phyloP scores from a whole-genome alignment of 2,797 vertebrate species.

The Capromys pilorides region DNA sequence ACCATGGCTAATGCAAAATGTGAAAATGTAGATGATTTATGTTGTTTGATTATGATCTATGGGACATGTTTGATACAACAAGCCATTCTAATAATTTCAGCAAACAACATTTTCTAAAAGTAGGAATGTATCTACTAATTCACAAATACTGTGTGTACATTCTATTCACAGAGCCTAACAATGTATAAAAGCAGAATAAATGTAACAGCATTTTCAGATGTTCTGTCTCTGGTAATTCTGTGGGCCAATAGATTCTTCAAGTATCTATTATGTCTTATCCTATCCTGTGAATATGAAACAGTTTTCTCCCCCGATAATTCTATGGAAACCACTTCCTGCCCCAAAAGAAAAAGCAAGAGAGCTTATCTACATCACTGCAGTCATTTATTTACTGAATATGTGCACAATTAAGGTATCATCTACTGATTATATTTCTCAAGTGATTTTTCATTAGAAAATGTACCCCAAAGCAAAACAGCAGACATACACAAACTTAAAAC shows the following conservation, averaged over 20 bases:
- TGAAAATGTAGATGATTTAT: constrained; percentile 55
- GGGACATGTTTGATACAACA: not conserved
- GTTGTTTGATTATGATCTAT: not conserved
- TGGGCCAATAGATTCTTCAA: not conserved
- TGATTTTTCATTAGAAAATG: constrained; percentile 70
- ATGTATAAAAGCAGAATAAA: constrained; percentile 1
- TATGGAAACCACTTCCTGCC: not conserved
- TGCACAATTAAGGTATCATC: constrained; percentile 61
- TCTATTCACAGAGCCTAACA: not conserved
- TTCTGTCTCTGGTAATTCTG: constrained; percentile 17
- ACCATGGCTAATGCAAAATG: constrained; percentile 38
- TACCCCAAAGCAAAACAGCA: constrained; percentile 71
- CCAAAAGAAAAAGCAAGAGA: constrained; percentile 57
- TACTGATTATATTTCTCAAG: constrained; percentile 50
- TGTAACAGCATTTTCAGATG: constrained; percentile 29
- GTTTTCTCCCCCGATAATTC: not conserved
- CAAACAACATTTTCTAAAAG: constrained; percentile 16
- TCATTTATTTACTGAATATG: constrained; percentile 48
- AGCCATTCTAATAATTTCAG: not conserved
- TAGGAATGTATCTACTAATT: constrained; percentile 4
- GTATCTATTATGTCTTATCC: not conserved
- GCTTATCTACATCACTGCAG: constrained; percentile 10
- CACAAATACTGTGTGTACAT: not conserved
- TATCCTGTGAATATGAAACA: not conserved
- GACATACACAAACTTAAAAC: constrained; percentile 59